Conservation (phyloP, 2,113 vertebrate genomes). For the Ochotona princeps region DNA sequence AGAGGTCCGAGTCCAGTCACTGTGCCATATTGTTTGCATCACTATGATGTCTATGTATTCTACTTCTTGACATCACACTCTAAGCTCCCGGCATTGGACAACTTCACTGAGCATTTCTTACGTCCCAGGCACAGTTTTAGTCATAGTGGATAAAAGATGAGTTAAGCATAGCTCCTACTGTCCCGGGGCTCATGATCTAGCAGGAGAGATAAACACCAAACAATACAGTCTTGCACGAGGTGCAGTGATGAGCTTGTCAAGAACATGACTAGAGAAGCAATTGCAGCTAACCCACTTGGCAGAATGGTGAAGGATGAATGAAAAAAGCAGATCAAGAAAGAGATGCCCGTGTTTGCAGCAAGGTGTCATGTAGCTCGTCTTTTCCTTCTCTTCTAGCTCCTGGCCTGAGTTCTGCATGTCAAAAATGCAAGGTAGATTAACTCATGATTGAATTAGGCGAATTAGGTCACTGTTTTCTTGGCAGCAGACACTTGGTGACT, state of each 20-base stretch:
- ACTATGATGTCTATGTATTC: not conserved
- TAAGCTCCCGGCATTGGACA: not conserved
- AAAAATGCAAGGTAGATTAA: not conserved
- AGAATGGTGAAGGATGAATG: no score
- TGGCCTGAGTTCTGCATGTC: not conserved
- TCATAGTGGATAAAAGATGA: not conserved
- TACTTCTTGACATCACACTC: not conserved
- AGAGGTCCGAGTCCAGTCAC: not conserved
- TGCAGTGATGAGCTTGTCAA: not conserved
- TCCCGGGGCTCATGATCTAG: not conserved
- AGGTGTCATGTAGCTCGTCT: not conserved
- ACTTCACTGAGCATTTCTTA: not conserved
- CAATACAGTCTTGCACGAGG: not conserved
- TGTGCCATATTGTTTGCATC: not conserved
- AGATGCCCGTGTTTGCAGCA: accelerated
- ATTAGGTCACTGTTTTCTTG: not conserved
- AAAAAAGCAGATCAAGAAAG: not conserved
- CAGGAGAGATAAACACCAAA: not conserved
- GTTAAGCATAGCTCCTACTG: not conserved
- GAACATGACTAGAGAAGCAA: not conserved
- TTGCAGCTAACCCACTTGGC: not conserved
- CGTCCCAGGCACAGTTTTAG: not conserved
- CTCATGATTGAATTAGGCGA: not conserved
- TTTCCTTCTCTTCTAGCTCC: not conserved
- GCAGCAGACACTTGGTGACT: not conserved